Evolutionary conservation across 2,888 invertebrate genomes (phyloP).

Genomic region (Priapulus caudatus): DNA sequence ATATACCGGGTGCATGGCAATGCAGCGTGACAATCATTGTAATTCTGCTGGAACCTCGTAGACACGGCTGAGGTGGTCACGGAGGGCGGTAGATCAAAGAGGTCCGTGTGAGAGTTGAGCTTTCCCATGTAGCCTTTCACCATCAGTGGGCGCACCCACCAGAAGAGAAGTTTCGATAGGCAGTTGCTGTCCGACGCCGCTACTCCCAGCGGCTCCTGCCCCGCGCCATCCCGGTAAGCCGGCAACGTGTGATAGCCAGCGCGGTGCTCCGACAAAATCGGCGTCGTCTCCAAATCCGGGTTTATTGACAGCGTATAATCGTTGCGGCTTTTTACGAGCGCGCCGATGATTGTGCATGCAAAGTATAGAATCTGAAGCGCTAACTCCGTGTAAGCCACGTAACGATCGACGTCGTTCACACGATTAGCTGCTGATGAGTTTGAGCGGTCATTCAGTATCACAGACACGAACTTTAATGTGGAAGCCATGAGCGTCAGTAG

Average conservation of each 20-base stretch:
- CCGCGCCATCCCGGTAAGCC: conserved; percentile 33
- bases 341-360: conserved; percentile 18
- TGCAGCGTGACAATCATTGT: too few species aligned
- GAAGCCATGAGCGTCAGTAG: conserved; percentile 53
- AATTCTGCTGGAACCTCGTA: conserved; percentile 44
- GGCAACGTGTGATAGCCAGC: conserved; percentile 16
- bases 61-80: conserved; percentile 51
- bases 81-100: conserved; percentile 63
- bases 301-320: conserved; percentile 61
- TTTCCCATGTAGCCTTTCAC: conserved; percentile 61
- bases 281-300: conserved; percentile 44
- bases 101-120: conserved; percentile 60
- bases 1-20: background rate
- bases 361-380: conserved; percentile 16
- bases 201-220: conserved; percentile 60
- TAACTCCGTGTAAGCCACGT: conserved; percentile 20
- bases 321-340: conserved; percentile 50
- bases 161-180: conserved; percentile 62
- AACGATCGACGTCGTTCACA: too few species aligned
- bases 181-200: conserved; percentile 63
- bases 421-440: too few species aligned
- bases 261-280: conserved; percentile 27
- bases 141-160: conserved; percentile 76
- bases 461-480: conserved; percentile 55
- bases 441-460: conserved; percentile 35